phyloP scores from a whole-genome alignment of 2,113 vertebrate species.

The Neomonachus schauinslandi region DNA sequence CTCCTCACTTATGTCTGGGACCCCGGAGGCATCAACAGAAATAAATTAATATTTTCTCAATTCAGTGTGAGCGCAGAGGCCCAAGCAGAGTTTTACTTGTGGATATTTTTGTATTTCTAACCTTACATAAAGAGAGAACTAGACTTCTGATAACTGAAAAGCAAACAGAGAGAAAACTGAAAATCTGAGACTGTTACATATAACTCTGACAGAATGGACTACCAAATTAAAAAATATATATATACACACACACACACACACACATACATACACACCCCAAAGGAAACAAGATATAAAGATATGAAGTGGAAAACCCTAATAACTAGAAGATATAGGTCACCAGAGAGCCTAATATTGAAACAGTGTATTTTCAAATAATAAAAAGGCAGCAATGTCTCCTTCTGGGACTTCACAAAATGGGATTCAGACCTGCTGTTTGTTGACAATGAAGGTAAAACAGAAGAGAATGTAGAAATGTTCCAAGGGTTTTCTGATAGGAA shows the following conservation, averaged over 20 bases:
- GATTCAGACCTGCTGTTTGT: neutral
- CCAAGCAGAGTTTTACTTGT: neutral
- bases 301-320: neutral
- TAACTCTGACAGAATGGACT: neutral
- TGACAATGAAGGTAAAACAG: neutral
- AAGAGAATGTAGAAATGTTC: neutral
- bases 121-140: neutral
- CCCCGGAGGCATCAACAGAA: neutral
- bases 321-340: neutral
- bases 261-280: neutral
- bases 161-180: neutral
- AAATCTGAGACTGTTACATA: neutral
- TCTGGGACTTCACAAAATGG: conserved; percentile 4
- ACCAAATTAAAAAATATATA: neutral
- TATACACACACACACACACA: too few species aligned
- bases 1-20: neutral
- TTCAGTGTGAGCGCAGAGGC: neutral
- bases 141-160: neutral
- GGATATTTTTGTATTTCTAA: neutral
- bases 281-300: conserved; percentile 14
- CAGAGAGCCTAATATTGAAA: neutral
- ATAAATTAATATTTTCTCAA: neutral
- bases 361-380: conserved; percentile 1
- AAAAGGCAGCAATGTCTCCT: neutral
- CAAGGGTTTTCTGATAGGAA: neutral